Conservation (phyloP, 2,888 invertebrate genomes). For the Hermodice carunculata region DNA sequence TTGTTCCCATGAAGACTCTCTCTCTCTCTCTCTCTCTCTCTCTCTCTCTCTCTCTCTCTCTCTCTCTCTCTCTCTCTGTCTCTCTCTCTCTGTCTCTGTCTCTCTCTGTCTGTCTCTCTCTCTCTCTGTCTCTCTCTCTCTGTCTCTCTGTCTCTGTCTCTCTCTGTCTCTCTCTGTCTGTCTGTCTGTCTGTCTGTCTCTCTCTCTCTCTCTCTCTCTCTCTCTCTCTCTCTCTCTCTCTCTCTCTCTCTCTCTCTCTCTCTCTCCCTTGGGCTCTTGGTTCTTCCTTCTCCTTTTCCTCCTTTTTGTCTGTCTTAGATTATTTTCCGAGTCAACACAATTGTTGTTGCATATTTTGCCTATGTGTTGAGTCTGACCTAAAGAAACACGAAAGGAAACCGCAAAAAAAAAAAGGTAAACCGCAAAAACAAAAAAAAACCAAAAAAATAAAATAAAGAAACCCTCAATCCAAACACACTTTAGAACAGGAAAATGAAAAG, state of each 20-base stretch:
- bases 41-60: not conserved
- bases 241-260: not conserved
- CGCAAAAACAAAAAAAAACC: too few relatives aligned
- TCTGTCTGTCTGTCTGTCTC: not conserved
- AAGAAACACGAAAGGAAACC: too few relatives aligned
- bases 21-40: not conserved
- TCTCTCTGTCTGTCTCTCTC: not conserved
- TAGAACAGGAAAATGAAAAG: too few relatives aligned
- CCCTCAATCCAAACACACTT: too few relatives aligned
- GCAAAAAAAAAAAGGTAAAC: too few relatives aligned
- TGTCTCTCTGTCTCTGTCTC: not conserved
- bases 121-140: not conserved
- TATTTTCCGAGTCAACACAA: too few relatives aligned
- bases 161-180: not conserved
- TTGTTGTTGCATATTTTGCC: too few relatives aligned
- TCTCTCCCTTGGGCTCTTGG: not conserved
- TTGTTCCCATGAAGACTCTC: too few relatives aligned
- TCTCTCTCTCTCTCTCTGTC: conserved; percentile 1
- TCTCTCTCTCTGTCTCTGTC: not conserved
- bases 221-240: not conserved
- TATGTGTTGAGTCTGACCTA: too few relatives aligned
- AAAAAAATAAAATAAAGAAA: too few relatives aligned
- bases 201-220: not conserved
- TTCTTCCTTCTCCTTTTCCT: too few relatives aligned
- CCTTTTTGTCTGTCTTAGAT: too few relatives aligned